Conservation (phyloP, 2,113 vertebrate genomes). For the Otis tarda region DNA sequence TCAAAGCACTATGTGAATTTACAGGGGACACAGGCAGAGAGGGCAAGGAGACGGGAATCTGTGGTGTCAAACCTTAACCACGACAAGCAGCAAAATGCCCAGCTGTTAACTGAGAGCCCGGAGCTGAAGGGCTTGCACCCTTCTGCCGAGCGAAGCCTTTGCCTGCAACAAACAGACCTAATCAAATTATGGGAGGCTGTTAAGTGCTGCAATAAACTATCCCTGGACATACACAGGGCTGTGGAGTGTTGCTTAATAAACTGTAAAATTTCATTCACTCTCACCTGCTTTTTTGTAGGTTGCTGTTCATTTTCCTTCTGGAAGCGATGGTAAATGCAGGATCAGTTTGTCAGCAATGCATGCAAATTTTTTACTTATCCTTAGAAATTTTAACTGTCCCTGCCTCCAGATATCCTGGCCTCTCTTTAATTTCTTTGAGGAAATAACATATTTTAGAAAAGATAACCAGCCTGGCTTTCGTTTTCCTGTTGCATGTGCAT, state of each 20-base stretch:
- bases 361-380: background rate
- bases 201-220: background rate
- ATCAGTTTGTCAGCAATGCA: background rate
- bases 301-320: background rate
- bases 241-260: background rate
- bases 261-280: background rate
- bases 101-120: background rate
- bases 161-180: background rate
- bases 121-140: background rate
- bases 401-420: background rate
- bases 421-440: background rate
- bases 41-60: background rate
- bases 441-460: background rate
- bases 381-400: background rate
- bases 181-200: background rate
- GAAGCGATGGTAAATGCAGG: background rate
- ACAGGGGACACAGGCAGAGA: background rate
- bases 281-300: background rate
- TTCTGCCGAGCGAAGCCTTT: background rate
- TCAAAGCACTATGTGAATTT: background rate
- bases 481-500: background rate
- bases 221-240: background rate
- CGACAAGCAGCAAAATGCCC: background rate
- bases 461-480: background rate
- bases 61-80: background rate